Evolutionary conservation across 2,113 vertebrate species (phyloP).

Genomic region (Martes martes): DNA sequence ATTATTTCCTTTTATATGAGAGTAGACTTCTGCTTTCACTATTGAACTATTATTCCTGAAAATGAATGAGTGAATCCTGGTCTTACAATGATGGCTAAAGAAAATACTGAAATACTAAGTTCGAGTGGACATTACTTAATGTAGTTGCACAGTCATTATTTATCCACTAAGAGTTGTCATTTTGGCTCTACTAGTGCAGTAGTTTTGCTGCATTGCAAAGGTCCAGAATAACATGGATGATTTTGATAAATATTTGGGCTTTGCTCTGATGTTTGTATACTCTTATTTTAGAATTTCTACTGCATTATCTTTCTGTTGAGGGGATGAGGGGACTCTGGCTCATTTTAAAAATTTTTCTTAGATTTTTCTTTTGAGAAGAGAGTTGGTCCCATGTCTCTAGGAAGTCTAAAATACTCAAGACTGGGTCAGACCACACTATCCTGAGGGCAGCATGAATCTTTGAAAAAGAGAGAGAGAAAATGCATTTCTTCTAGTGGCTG

Average conservation of each 20-base stretch:
- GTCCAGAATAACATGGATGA: neutral
- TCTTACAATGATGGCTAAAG: neutral
- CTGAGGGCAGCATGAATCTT: neutral
- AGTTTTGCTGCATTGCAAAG: neutral
- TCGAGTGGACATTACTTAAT: neutral
- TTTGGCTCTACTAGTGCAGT: neutral
- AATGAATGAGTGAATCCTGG: slow-evolving; percentile 14
- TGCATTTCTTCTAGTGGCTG: neutral
- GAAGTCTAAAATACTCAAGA: neutral
- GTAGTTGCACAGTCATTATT: neutral
- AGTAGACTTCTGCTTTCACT: neutral
- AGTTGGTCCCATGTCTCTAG: neutral
- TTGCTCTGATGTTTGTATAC: neutral
- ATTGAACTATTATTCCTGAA: slow-evolving; percentile 11
- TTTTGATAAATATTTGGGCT: neutral
- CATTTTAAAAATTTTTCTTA: slow-evolving; percentile 9
- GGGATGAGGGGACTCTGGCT: neutral
- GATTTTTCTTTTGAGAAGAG: neutral
- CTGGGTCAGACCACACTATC: neutral
- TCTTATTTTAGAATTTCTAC: neutral
- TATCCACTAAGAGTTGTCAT: neutral
- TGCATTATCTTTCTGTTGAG: neutral
- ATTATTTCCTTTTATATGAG: neutral
- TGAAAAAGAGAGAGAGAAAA: slow-evolving; percentile 26
- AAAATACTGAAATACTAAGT: neutral